Percentiles rank a stretch among this genome's conserved stretches.
Conservation (phyloP, 2,888 invertebrate genomes). For the Dusona sp. region DNA sequence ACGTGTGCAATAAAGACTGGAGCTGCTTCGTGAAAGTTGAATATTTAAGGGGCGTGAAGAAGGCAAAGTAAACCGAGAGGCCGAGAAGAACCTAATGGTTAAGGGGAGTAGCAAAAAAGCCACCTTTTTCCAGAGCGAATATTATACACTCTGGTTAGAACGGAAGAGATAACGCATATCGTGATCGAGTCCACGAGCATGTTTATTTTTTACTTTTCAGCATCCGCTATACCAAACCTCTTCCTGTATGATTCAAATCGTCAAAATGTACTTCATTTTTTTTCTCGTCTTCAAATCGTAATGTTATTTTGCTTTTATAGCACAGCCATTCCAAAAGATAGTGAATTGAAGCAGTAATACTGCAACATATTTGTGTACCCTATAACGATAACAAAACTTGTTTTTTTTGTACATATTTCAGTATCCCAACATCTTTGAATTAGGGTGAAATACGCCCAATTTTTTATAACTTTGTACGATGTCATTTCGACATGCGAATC, state of each 20-base stretch:
- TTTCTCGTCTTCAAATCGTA: neutral
- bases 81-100: slow-evolving; percentile 37
- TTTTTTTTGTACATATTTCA: neutral
- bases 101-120: slow-evolving; percentile 54
- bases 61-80: slow-evolving; percentile 36
- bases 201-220: slow-evolving; percentile 45
- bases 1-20: slow-evolving; percentile 57
- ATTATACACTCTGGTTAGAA: slow-evolving; percentile 16
- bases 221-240: slow-evolving; percentile 10
- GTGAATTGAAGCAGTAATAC: neutral
- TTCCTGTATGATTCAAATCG: neutral
- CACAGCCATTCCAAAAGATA: neutral
- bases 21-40: slow-evolving; percentile 50
- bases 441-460: neutral
- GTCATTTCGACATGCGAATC: neutral
- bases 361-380: neutral
- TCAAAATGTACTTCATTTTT: slow-evolving; percentile 12
- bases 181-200: slow-evolving; percentile 39
- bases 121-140: slow-evolving; percentile 50
- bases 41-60: slow-evolving; percentile 59
- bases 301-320: neutral
- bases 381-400: neutral
- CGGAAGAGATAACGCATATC: slow-evolving; percentile 23
- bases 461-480: neutral
- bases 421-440: neutral